Evolutionary conservation across 1,140 invertebrate species (phyloP).

Genomic region (Xylocopa sonorina): DNA sequence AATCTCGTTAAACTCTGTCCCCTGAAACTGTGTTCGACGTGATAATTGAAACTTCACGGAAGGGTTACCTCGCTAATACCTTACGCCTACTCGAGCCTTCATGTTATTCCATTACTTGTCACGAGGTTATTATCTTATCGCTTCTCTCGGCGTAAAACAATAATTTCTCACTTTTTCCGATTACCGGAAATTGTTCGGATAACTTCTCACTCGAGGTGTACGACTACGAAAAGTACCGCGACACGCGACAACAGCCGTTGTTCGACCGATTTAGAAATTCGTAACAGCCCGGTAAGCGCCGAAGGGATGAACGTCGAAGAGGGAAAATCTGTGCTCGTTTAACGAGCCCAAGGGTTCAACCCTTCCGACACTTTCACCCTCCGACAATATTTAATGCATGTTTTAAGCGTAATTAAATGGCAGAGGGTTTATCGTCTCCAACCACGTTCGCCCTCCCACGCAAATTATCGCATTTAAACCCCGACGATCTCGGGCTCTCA

Average conservation of each 20-base stretch:
- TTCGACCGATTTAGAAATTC: slow-evolving; percentile 55
- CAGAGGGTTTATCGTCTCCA: slow-evolving; percentile 74
- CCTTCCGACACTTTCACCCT: slow-evolving; percentile 75
- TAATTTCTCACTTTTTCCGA: no score
- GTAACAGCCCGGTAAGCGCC: slow-evolving; percentile 26
- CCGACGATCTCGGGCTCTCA: slow-evolving; percentile 56
- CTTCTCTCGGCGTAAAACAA: no score
- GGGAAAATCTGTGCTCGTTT: slow-evolving; percentile 76
- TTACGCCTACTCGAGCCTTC: slow-evolving; percentile 25
- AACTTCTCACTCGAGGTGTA: no score
- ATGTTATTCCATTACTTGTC: neutral
- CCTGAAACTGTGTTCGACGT: slow-evolving; percentile 2
- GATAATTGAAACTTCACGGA: slow-evolving; percentile 49
- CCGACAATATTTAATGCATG: slow-evolving; percentile 79
- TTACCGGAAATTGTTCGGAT: no score
- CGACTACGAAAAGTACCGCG: no score
- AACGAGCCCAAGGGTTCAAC: slow-evolving; percentile 77
- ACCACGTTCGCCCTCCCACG: slow-evolving; percentile 74
- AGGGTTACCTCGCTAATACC: slow-evolving; percentile 36
- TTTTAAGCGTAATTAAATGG: slow-evolving; percentile 80
- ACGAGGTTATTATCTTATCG: no score
- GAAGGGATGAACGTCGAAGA: slow-evolving; percentile 44
- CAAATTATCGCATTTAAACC: slow-evolving; percentile 78
- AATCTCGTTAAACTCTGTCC: slow-evolving; percentile 49
- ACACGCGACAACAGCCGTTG: slow-evolving; percentile 11